These are phyloP conservation scores for Cichlasoma orientale DNA, from an alignment of 2,797 vertebrate genomes.

Conservation along the genomic window DNA sequence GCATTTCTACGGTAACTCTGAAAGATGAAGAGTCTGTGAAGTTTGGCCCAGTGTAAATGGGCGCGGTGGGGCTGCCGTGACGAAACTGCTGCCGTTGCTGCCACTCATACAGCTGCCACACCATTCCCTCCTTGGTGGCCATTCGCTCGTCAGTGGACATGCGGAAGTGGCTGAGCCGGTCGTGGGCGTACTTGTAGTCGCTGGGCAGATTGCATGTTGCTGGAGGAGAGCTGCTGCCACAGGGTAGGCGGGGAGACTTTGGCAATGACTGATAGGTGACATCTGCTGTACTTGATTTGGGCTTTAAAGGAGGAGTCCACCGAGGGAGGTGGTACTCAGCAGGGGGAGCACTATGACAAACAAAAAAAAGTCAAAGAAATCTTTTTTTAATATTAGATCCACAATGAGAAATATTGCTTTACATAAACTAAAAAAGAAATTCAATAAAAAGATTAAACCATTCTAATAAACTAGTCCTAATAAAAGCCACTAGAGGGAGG, in stretches of 20 bases:
- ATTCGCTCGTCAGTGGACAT: slow-evolving; percentile 95
- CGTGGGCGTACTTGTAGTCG: slow-evolving; percentile 98
- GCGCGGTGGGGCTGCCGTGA: slow-evolving; percentile 93
- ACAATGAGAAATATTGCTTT: neutral
- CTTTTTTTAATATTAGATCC: neutral
- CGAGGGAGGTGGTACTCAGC: slow-evolving; percentile 86
- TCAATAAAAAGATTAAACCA: neutral
- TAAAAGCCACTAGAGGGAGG: slow-evolving; percentile 69
- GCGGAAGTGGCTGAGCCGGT: slow-evolving; percentile 95
- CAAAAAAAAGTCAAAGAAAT: neutral
- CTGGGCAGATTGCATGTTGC: slow-evolving; percentile 87
- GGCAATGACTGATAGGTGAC: slow-evolving; percentile 92
- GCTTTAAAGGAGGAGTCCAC: slow-evolving; percentile 86
- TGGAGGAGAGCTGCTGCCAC: slow-evolving; percentile 85
- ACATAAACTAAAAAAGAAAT: neutral
- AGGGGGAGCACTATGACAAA: slow-evolving; percentile 66
- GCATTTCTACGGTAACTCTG: slow-evolving; percentile 91
- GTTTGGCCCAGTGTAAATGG: slow-evolving; percentile 84
- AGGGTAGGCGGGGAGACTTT: slow-evolving; percentile 86
- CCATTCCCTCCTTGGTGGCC: slow-evolving; percentile 93
- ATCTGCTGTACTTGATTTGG: slow-evolving; percentile 79
- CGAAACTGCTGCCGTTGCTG: slow-evolving; percentile 98
- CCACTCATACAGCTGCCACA: slow-evolving; percentile 99
- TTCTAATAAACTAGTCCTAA: neutral
- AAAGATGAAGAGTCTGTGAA: slow-evolving; percentile 87